Percentiles rank a stretch among this genome's conserved stretches.
Evolutionary conservation across 2,888 invertebrate genomes (phyloP).

Genomic region (Orthonychiurus folsomi): DNA sequence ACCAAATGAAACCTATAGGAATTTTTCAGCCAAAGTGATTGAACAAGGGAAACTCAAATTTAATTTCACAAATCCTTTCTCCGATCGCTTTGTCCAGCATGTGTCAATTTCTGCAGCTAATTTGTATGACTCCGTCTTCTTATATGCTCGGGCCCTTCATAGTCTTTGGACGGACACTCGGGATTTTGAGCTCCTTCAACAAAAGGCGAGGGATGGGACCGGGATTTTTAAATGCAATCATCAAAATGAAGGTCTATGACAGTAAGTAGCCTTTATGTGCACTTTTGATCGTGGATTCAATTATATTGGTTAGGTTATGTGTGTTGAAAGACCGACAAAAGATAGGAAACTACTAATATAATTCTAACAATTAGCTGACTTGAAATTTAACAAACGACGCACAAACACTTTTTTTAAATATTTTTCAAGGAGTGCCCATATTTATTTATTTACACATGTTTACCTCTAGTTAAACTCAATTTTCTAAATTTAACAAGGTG

Average conservation of each 20-base stretch:
- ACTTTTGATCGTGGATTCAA: too few relatives aligned
- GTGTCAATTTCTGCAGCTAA: slow-evolving; percentile 80
- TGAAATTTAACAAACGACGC: too few relatives aligned
- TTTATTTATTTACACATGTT: too few relatives aligned
- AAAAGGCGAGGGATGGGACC: slow-evolving; percentile 73
- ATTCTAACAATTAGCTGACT: too few relatives aligned
- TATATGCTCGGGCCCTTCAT: slow-evolving; percentile 81
- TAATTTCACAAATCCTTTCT: slow-evolving; percentile 52
- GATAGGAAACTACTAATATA: too few relatives aligned
- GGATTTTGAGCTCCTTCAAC: slow-evolving; percentile 52
- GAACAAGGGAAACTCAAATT: slow-evolving; percentile 76
- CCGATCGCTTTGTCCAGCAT: slow-evolving; percentile 8
- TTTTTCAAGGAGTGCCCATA: too few relatives aligned
- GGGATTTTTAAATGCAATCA: slow-evolving; percentile 77
- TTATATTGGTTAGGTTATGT: too few relatives aligned
- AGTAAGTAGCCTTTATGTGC: slow-evolving; percentile 54
- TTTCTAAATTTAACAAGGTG: too few relatives aligned
- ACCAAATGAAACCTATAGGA: slow-evolving; percentile 57
- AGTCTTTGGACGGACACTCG: slow-evolving; percentile 54
- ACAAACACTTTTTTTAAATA: too few relatives aligned
- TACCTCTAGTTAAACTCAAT: too few relatives aligned
- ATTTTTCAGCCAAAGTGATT: slow-evolving; percentile 71
- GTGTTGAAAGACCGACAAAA: too few relatives aligned
- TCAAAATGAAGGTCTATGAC: slow-evolving; percentile 70
- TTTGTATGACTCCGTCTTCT: slow-evolving; percentile 83